Evolutionary conservation across 2,888 invertebrate genomes (phyloP).

Genomic region (Pandemis corylana): DNA sequence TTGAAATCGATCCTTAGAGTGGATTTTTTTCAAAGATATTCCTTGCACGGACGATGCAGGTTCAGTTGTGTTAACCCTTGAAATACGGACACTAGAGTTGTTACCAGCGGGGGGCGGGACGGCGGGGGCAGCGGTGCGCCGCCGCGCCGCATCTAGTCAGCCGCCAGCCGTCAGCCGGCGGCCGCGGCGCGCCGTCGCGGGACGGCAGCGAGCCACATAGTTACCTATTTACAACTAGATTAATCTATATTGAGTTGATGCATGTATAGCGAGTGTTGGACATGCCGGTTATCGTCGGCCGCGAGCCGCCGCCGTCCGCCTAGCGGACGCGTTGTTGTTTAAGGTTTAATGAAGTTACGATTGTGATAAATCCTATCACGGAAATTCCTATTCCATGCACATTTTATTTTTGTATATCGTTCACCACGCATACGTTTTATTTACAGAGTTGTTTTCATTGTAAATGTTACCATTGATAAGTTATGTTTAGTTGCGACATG

Average conservation of each 20-base stretch:
- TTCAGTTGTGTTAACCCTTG: background rate
- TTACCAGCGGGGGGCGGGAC: too few species aligned
- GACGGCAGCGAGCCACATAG: conserved; percentile 62
- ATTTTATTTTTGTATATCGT: conserved; percentile 78
- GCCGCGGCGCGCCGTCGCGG: conserved; percentile 42
- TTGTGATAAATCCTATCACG: conserved; percentile 81
- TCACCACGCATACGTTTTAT: conserved; percentile 66
- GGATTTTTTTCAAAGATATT: background rate
- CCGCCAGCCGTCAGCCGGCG: conserved; percentile 39
- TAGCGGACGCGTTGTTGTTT: conserved; percentile 54
- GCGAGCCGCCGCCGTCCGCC: conserved; percentile 52
- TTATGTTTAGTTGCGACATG: conserved; percentile 67
- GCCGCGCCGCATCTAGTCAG: conserved; percentile 15
- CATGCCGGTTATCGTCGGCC: conserved; percentile 63
- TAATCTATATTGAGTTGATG: conserved; percentile 71
- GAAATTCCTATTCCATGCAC: conserved; percentile 81
- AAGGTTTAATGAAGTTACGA: conserved; percentile 61
- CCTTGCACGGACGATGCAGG: background rate
- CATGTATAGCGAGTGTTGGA: conserved; percentile 65
- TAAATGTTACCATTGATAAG: conserved; percentile 84
- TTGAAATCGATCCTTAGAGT: background rate
- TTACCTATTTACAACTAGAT: conserved; percentile 73
- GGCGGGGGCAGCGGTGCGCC: background rate
- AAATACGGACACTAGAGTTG: background rate
- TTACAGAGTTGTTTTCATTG: conserved; percentile 75